A percentile compares a stretch with the other conserved stretches of the same genome.
Conservation (phyloP, 1,140 invertebrate species). For the Platyura marginata region DNA sequence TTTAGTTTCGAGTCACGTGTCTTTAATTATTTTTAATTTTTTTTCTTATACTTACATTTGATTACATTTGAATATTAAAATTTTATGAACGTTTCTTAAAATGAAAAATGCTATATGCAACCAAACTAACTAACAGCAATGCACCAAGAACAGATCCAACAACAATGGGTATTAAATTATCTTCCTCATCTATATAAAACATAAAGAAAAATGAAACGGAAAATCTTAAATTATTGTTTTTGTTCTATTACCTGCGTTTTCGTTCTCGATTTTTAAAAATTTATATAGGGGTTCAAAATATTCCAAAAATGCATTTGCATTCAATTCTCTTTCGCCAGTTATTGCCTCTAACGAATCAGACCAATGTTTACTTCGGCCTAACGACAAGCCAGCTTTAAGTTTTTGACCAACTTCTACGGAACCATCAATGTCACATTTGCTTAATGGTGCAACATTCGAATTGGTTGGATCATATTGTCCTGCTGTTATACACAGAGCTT, state of each 20-base stretch:
- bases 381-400: not conserved
- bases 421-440: constrained; percentile 38
- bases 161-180: too few species aligned
- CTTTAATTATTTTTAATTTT: too few species aligned
- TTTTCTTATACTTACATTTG: too few species aligned
- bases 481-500: constrained; percentile 34
- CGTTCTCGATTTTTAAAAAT: constrained; percentile 22
- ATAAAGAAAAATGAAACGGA: too few species aligned
- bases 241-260: constrained; percentile 21
- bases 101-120: too few species aligned
- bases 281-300: constrained; percentile 24
- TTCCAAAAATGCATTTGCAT: constrained; percentile 21
- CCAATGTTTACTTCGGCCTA: constrained; percentile 37
- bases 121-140: too few species aligned
- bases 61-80: too few species aligned
- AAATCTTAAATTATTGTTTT: too few species aligned
- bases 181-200: too few species aligned
- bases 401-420: constrained; percentile 25
- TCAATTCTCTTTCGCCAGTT: constrained; percentile 31
- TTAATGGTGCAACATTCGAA: constrained; percentile 24
- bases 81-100: too few species aligned
- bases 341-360: constrained; percentile 31
- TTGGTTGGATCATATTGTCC: constrained; percentile 29
- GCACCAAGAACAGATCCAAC: too few species aligned
- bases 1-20: too few species aligned